These are phyloP conservation scores for Saguinus midas DNA, from an alignment of 2,113 vertebrate genomes.

Conservation along the genomic window DNA sequence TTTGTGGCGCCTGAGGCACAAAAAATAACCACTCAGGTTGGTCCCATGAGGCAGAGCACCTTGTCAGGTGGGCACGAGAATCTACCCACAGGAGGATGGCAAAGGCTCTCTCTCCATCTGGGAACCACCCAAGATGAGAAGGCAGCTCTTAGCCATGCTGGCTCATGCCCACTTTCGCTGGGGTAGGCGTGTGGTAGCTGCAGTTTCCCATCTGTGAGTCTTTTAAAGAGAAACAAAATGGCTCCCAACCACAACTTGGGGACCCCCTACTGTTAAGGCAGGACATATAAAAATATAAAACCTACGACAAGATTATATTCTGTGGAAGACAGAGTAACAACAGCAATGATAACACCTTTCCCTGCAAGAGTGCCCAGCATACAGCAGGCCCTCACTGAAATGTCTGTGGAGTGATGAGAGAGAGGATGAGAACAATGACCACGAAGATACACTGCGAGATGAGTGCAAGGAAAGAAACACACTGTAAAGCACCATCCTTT, in stretches of 20 bases:
- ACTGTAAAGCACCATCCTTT: rapidly evolving
- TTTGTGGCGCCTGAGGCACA: background rate
- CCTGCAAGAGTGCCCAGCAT: background rate
- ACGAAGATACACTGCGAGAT: background rate
- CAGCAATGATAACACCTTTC: background rate
- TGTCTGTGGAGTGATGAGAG: background rate
- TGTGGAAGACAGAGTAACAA: background rate
- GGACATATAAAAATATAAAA: background rate
- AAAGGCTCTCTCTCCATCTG: background rate
- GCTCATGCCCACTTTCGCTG: background rate
- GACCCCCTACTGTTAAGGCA: background rate
- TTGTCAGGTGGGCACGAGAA: background rate
- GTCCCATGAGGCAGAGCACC: background rate
- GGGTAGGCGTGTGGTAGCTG: background rate
- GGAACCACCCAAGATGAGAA: background rate
- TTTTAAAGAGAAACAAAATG: background rate
- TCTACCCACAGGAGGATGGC: background rate
- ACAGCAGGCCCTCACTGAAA: background rate
- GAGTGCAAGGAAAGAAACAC: rapidly evolving
- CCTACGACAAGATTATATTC: background rate
- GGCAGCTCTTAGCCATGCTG: background rate
- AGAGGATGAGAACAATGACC: background rate
- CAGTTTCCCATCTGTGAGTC: background rate
- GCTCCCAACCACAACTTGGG: background rate
- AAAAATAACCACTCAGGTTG: background rate